Percentiles rank a stretch among this genome's conserved stretches.
Evolutionary conservation across 2,797 vertebrate genomes (phyloP).

Genomic region (Tolypeutes matacus): DNA sequence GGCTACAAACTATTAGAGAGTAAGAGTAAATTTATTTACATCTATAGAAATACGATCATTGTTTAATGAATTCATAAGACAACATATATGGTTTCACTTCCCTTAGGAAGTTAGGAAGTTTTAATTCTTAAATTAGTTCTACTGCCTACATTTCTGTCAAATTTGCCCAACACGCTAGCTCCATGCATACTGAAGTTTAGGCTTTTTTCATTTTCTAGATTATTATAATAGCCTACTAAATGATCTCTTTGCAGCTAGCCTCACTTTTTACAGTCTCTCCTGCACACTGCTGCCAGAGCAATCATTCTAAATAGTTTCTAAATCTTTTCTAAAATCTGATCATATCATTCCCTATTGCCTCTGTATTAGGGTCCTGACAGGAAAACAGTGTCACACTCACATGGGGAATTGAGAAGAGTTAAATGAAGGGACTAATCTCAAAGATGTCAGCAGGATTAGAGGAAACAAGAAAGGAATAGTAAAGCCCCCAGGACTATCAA

Average conservation of each 20-base stretch:
- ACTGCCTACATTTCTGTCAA: neutral
- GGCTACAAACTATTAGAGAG: neutral
- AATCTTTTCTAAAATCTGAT: neutral
- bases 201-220: neutral
- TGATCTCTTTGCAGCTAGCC: neutral
- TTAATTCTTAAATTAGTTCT: slow-evolving; percentile 5
- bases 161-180: neutral
- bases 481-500: neutral
- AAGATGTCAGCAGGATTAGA: neutral
- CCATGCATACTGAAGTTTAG: neutral
- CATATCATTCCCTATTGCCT: neutral
- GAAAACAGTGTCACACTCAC: neutral
- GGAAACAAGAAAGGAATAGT: neutral
- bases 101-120: neutral
- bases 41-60: neutral
- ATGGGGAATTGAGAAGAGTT: neutral
- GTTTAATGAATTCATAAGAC: slow-evolving; percentile 9
- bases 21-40: neutral
- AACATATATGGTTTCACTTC: neutral
- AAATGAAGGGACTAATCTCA: neutral
- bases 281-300: neutral
- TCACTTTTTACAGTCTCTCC: neutral
- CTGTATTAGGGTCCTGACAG: neutral
- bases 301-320: neutral
- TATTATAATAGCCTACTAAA: neutral